phyloP scores from a whole-genome alignment of 2,888 invertebrate species.

The Macroteleia sp. region DNA sequence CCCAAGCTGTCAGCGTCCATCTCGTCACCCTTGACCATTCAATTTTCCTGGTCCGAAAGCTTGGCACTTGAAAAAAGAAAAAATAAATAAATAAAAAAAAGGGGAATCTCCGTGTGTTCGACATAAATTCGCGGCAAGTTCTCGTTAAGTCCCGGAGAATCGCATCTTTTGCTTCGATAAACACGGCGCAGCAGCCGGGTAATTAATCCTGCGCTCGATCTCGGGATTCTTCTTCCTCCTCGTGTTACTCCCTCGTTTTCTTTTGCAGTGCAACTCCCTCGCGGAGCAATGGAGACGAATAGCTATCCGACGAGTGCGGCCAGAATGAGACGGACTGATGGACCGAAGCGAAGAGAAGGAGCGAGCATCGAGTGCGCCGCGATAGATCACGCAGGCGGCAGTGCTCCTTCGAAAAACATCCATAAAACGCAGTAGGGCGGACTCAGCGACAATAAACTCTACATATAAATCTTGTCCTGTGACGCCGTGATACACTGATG shows the following conservation, averaged over 20 bases:
- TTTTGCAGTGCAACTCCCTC: conserved; percentile 37
- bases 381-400: conserved; percentile 84
- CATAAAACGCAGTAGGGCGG: conserved; percentile 85
- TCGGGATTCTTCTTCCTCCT: conserved; percentile 56
- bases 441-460: conserved; percentile 84
- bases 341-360: conserved; percentile 41
- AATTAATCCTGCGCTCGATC: conserved; percentile 61
- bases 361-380: conserved; percentile 67
- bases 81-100: no score
- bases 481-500: conserved; percentile 84
- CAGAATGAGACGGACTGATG: conserved; percentile 60
- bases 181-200: conserved; percentile 59
- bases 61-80: conserved; percentile 7
- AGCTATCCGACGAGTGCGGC: conserved; percentile 41
- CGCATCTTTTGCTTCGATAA: conserved; percentile 63
- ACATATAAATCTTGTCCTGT: conserved; percentile 84
- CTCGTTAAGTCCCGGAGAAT: conserved; percentile 56
- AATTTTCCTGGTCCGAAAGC: conserved; percentile 14
- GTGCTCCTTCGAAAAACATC: conserved; percentile 84
- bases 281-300: conserved; percentile 46
- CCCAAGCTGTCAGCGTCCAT: not conserved
- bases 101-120: conserved; percentile 31
- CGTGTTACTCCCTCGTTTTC: conserved; percentile 50
- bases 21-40: conserved; percentile 14
- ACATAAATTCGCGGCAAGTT: conserved; percentile 58